These are phyloP conservation scores for Drosophila nr. medialis DNA, from an alignment of 2,888 invertebrate species.

Conservation along the genomic window DNA sequence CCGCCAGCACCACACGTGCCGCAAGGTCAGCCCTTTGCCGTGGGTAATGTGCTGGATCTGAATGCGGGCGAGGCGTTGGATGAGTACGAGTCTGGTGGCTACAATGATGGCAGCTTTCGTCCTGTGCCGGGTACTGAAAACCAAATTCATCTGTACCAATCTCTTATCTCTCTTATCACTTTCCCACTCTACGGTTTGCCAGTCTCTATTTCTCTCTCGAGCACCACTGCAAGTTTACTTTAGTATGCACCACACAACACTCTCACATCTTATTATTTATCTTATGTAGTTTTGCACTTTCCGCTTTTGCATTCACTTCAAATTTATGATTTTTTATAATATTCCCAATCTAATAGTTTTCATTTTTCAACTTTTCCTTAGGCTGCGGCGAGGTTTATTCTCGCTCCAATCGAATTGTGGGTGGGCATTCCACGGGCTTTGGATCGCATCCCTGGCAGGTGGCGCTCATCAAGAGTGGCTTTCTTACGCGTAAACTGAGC, in stretches of 20 bases:
- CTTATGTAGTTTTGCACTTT: slow-evolving; percentile 28
- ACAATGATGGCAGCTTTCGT: slow-evolving; percentile 81
- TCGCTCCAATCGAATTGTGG: slow-evolving; percentile 95
- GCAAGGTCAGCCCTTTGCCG: slow-evolving; percentile 78
- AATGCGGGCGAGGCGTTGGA: slow-evolving; percentile 80
- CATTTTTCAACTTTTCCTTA: slow-evolving; percentile 84
- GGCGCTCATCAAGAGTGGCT: slow-evolving; percentile 95
- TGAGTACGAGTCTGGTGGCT: slow-evolving; percentile 70
- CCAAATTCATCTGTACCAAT: slow-evolving; percentile 23
- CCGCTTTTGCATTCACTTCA: slow-evolving; percentile 26
- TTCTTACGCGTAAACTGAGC: slow-evolving; percentile 94
- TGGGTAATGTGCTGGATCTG: slow-evolving; percentile 82
- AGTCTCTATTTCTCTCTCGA: slow-evolving; percentile 3
- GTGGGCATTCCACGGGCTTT: slow-evolving; percentile 95
- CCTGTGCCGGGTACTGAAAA: slow-evolving; percentile 83
- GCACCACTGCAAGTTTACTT: slow-evolving; percentile 56
- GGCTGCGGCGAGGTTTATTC: slow-evolving; percentile 96
- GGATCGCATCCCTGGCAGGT: slow-evolving; percentile 98
- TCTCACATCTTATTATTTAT: slow-evolving; percentile 10
- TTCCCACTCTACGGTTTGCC: slow-evolving; percentile 6
- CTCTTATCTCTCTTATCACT: slow-evolving; percentile 25
- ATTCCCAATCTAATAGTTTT: not conserved
- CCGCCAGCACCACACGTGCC: slow-evolving; percentile 55
- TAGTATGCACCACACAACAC: slow-evolving; percentile 46
- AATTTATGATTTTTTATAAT: not conserved